These are phyloP conservation scores for Chymomyza caudatula DNA, from an alignment of 2,888 invertebrate species.

Conservation along the genomic window DNA sequence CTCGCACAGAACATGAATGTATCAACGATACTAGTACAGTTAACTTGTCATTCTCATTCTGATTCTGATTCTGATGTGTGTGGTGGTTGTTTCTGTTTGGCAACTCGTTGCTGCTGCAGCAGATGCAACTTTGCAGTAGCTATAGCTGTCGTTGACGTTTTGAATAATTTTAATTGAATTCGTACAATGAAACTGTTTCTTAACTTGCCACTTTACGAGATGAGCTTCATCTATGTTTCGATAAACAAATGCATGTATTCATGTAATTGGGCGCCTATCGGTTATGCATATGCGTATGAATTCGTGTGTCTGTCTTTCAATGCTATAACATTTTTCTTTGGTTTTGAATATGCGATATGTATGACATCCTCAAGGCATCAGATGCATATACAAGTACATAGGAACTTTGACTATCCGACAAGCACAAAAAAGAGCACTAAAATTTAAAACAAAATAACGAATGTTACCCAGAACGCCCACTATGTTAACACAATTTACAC, in stretches of 20 bases:
- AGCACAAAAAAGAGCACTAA: no score
- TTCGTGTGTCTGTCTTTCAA: no score
- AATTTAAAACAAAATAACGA: no score
- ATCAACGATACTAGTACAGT: not conserved
- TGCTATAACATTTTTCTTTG: no score
- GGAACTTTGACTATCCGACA: no score
- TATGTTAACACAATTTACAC: no score
- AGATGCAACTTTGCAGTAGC: constrained; percentile 41
- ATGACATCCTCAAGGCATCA: no score
- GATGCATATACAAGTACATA: not conserved
- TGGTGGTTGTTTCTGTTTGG: constrained; percentile 6
- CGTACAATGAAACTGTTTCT: constrained; percentile 76
- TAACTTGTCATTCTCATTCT: not conserved
- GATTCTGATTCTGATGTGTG: not conserved
- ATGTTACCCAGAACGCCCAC: no score
- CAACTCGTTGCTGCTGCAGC: constrained; percentile 21
- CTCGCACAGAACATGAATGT: not conserved
- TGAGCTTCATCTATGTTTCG: constrained; percentile 62
- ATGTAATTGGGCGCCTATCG: not conserved
- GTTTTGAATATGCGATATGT: no score
- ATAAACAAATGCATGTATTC: no score
- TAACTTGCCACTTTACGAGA: constrained; percentile 76
- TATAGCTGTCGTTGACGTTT: constrained; percentile 75
- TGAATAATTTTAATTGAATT: constrained; percentile 77
- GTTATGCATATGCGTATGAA: no score